phyloP scores from a whole-genome alignment of 2,113 vertebrate species.

The Mus musculus region GRCm39 chr10:105393001-105393500 shows the following conservation, averaged over 20 bases:
- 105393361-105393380: not conserved
- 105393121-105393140: not conserved
- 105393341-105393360: not conserved
- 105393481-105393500: constrained; percentile 47
- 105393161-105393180: not conserved
- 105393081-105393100: constrained; percentile 38
- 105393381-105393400: constrained; percentile 36
- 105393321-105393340: not conserved
- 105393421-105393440: constrained; percentile 34
- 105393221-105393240: not conserved
- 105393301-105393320: not conserved
- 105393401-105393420: constrained; percentile 26
- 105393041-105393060: not conserved
- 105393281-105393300: not conserved
- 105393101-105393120: not conserved
- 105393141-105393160: not conserved
- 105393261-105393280: not conserved
- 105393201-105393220: not conserved
- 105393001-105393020: not conserved
- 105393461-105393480: constrained; percentile 12
- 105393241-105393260: not conserved
- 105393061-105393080: not conserved
- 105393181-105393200: not conserved
- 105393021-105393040: not conserved
- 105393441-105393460: constrained; percentile 67